These are phyloP conservation scores for Phylloscopus whistleri DNA, from an alignment of 2,113 vertebrate species.

Conservation along the genomic window DNA sequence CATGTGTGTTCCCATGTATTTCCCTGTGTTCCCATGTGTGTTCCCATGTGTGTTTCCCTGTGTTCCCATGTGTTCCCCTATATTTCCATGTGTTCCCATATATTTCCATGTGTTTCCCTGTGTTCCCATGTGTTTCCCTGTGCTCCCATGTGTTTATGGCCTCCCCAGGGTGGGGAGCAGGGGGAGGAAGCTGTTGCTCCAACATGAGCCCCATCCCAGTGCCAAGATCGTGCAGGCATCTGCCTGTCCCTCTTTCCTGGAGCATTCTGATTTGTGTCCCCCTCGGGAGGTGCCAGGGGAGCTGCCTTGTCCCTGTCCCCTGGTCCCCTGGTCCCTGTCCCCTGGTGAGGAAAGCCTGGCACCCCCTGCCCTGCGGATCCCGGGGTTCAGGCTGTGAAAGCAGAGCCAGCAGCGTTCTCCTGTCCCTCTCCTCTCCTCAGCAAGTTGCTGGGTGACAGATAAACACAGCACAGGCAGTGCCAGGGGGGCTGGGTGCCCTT, in stretches of 20 bases:
- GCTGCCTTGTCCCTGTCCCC: neutral
- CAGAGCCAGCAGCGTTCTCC: neutral
- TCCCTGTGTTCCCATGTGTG: no score
- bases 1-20: no score
- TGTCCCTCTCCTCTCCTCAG: neutral
- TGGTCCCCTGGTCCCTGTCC: no score
- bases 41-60: no score
- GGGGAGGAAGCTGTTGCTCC: neutral
- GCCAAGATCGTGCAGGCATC: neutral
- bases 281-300: neutral
- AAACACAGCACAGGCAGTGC: slow-evolving; percentile 48
- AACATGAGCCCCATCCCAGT: neutral
- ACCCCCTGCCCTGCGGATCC: neutral
- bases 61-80: no score
- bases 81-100: no score
- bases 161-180: neutral
- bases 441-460: slow-evolving; percentile 63
- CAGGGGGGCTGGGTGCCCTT: neutral
- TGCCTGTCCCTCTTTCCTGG: neutral
- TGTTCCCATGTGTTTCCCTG: no score
- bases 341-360: neutral
- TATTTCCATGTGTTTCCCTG: no score
- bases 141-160: neutral
- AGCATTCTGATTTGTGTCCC: neutral
- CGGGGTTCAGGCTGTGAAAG: neutral